Percentiles rank a stretch among this genome's conserved stretches.
These are phyloP conservation scores for Orthonychiurus folsomi DNA, from an alignment of 2,888 invertebrate genomes.

Conservation along the genomic window DNA sequence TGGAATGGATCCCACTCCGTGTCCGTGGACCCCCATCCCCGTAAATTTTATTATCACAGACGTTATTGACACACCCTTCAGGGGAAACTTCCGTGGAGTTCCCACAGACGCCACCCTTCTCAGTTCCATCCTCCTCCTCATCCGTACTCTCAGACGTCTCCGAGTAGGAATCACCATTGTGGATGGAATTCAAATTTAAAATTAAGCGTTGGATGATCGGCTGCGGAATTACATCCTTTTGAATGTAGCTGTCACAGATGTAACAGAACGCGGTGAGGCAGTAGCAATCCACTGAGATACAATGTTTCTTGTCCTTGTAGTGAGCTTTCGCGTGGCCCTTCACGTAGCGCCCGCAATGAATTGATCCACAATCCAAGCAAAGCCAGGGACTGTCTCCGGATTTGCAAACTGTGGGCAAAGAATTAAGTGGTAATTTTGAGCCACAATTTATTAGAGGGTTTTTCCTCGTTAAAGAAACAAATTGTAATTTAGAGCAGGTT, in stretches of 20 bases:
- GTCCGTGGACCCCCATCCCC: not conserved
- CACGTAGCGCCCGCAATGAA: conserved; percentile 68
- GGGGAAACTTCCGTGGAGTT: not conserved
- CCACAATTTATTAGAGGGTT: too few relatives aligned
- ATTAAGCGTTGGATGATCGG: conserved; percentile 14
- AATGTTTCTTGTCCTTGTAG: conserved; percentile 56
- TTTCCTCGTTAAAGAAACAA: too few relatives aligned
- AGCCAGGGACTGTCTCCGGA: conserved; percentile 63
- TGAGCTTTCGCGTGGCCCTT: conserved; percentile 67
- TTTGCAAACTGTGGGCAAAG: conserved; percentile 59
- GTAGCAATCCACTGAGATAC: conserved; percentile 67
- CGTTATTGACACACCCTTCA: not conserved
- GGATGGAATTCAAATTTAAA: conserved; percentile 10
- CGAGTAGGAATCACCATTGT: not conserved
- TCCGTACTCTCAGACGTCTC: not conserved
- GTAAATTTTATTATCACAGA: not conserved
- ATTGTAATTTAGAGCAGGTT: too few relatives aligned
- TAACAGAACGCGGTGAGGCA: conserved; percentile 68
- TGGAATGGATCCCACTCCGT: not conserved
- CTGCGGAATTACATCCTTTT: conserved; percentile 11
- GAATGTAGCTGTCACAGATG: conserved; percentile 38
- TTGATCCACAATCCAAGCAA: conserved; percentile 63
- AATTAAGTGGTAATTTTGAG: too few relatives aligned
- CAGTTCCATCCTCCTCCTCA: conserved; percentile 8
- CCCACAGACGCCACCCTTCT: not conserved